A percentile compares a stretch with the other conserved stretches of the same genome.
Evolutionary conservation across 2,888 invertebrate species (phyloP).

Genomic region (Venusia cambrica): DNA sequence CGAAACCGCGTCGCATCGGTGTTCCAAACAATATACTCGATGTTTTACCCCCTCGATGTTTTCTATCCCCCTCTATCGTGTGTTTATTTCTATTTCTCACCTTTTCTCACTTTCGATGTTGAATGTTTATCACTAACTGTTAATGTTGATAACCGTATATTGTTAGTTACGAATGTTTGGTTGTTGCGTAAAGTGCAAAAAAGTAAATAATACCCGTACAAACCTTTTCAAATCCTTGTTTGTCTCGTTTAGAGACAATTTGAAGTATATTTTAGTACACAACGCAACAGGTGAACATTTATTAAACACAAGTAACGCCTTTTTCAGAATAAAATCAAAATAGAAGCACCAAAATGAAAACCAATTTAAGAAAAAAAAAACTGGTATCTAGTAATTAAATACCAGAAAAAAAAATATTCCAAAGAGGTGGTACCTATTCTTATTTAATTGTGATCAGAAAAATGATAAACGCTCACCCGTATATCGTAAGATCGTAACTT

Average conservation of each 20-base stretch:
- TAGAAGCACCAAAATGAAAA: no score
- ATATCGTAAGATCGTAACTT: no score
- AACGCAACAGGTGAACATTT: constrained; percentile 15
- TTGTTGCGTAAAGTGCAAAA: constrained; percentile 22
- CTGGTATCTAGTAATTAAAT: no score
- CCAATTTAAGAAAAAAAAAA: no score
- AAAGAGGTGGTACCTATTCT: constrained; percentile 14
- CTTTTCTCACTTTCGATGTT: constrained; percentile 78
- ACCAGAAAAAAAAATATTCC: no score
- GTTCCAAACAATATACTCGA: constrained; percentile 67
- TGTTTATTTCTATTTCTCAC: constrained; percentile 71
- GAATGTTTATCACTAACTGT: constrained; percentile 81
- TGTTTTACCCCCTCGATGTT: constrained; percentile 49
- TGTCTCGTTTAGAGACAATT: no score
- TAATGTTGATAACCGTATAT: constrained; percentile 70
- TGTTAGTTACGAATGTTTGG: constrained; percentile 36
- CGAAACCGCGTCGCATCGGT: constrained; percentile 73
- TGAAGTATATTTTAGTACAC: neutral
- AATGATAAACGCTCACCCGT: no score
- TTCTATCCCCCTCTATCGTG: constrained; percentile 61
- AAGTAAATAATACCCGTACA: no score
- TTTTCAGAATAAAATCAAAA: constrained; percentile 7
- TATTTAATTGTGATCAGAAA: constrained; percentile 20
- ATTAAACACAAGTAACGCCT: constrained; percentile 3
- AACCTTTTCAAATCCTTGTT: no score